These are phyloP conservation scores for Lordiphosa clarofinis DNA, from an alignment of 1,140 invertebrate genomes.

Conservation along the genomic window DNA sequence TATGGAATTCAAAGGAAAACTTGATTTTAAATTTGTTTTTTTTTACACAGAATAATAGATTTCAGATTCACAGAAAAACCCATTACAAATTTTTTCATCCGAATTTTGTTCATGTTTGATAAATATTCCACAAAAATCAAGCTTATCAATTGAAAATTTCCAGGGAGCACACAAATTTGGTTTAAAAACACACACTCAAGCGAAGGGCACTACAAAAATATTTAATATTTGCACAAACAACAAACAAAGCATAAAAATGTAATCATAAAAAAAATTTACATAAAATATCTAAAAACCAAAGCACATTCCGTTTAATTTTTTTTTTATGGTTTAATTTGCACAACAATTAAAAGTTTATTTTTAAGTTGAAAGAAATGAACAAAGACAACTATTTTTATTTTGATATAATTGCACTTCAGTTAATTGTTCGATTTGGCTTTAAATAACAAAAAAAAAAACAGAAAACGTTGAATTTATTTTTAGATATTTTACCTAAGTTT, in stretches of 20 bases:
- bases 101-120: too few species aligned
- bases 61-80: too few species aligned
- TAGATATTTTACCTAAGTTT: slow-evolving; percentile 79
- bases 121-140: too few species aligned
- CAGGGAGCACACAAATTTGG: too few species aligned
- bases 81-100: too few species aligned
- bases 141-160: too few species aligned
- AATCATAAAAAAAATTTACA: slow-evolving; percentile 55
- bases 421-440: slow-evolving; percentile 30
- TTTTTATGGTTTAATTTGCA: slow-evolving; percentile 25
- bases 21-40: too few species aligned
- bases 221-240: slow-evolving; percentile 38
- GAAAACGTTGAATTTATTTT: slow-evolving; percentile 69
- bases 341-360: slow-evolving; percentile 63
- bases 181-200: slow-evolving; percentile 2
- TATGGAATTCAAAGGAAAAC: too few species aligned
- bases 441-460: too few species aligned
- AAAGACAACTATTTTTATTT: too few species aligned
- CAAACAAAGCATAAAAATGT: slow-evolving; percentile 61
- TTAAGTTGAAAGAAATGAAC: slow-evolving; percentile 3
- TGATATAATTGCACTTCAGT: too few species aligned
- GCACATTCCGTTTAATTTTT: slow-evolving; percentile 63
- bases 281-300: slow-evolving; percentile 78
- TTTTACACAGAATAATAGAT: too few species aligned
- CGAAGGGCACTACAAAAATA: slow-evolving; percentile 2